Evolutionary conservation across 2,888 invertebrate genomes (phyloP).

Genomic region (Pyrrhosoma nymphula): DNA sequence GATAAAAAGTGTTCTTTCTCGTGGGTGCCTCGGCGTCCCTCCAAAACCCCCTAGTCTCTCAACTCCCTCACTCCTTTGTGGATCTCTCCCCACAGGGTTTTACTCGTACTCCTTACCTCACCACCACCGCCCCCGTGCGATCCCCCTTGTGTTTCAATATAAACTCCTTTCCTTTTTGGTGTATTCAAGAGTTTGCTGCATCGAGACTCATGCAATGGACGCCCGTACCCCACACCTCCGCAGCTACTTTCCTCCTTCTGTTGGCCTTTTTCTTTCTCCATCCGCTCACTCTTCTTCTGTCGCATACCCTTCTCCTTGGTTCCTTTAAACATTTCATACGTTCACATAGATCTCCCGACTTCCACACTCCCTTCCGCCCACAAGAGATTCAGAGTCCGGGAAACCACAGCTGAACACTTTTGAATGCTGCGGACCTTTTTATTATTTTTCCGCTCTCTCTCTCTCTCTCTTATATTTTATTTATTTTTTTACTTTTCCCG

Average conservation of each 20-base stretch:
- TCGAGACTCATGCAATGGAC: background rate
- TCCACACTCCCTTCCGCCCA: background rate
- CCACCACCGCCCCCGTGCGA: background rate
- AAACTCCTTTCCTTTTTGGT: slow-evolving; percentile 48
- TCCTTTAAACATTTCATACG: background rate
- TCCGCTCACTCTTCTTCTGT: background rate
- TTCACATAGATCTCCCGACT: slow-evolving; percentile 11
- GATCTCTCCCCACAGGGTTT: no score
- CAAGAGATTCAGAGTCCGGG: slow-evolving; percentile 52
- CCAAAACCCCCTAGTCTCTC: background rate
- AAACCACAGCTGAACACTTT: slow-evolving; percentile 54
- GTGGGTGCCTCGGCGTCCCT: background rate
- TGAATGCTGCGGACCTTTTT: slow-evolving; percentile 50
- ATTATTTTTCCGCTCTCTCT: background rate
- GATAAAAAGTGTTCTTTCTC: background rate
- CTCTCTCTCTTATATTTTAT: background rate
- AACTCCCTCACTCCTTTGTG: no score
- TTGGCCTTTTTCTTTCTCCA: background rate
- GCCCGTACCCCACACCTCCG: background rate
- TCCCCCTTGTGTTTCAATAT: slow-evolving; percentile 48
- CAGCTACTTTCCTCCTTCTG: background rate
- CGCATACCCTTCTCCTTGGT: background rate
- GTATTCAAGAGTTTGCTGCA: slow-evolving; percentile 52
- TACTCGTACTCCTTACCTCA: background rate
- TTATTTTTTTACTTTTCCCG: background rate